phyloP scores from a whole-genome alignment of 2,797 vertebrate genomes.

The Tenualosa thibaudeaui region DNA sequence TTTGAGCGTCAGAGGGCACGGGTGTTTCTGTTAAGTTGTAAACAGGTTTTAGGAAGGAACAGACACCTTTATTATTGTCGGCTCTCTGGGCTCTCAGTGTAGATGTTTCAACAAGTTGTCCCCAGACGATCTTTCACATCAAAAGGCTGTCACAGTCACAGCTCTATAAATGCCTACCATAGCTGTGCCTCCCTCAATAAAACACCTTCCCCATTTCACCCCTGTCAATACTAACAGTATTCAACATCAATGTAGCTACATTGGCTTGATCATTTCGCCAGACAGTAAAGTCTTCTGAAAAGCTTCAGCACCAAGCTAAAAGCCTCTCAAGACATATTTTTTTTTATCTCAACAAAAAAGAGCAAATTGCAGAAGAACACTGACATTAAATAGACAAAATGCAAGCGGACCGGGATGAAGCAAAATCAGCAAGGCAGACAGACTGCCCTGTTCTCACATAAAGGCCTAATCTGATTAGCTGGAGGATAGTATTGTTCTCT shows the following conservation, averaged over 20 bases:
- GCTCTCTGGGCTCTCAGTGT: too few species aligned
- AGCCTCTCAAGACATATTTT: neutral
- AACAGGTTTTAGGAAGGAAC: too few species aligned
- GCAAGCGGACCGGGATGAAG: neutral
- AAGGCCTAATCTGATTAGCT: conserved; percentile 5
- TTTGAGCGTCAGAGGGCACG: too few species aligned
- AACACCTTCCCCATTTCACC: neutral
- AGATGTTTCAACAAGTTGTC: neutral
- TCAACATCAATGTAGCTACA: neutral
- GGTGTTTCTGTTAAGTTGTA: too few species aligned
- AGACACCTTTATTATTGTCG: too few species aligned
- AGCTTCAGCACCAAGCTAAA: neutral
- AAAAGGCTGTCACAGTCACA: neutral
- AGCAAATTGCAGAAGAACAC: neutral
- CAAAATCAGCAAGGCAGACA: neutral
- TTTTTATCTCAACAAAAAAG: neutral
- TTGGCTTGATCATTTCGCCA: neutral
- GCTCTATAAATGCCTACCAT: neutral
- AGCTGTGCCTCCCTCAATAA: neutral
- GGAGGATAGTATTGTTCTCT: neutral
- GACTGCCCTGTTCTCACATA: neutral
- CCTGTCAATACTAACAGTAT: neutral
- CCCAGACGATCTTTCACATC: neutral
- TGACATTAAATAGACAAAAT: neutral
- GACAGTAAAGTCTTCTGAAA: neutral